Conservation (phyloP, 2,113 vertebrate species). For the Notiomystis cincta region DNA sequence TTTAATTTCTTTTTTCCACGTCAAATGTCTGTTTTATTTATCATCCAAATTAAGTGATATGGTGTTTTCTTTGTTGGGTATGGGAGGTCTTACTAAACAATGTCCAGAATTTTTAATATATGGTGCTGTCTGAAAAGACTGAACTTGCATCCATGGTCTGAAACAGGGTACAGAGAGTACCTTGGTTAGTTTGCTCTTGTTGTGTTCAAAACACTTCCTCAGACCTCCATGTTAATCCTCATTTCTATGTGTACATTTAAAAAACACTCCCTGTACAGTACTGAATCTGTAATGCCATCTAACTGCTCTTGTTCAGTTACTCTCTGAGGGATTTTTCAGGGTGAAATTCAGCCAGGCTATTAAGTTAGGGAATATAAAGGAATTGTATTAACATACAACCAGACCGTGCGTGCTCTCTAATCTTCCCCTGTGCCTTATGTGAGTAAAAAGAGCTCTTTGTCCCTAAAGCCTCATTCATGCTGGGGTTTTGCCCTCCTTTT, state of each 20-base stretch:
- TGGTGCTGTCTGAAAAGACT: background rate
- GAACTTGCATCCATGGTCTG: background rate
- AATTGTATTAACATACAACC: background rate
- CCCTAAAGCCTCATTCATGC: background rate
- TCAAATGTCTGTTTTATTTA: background rate
- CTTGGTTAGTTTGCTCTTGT: background rate
- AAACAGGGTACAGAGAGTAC: background rate
- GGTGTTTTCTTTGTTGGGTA: background rate
- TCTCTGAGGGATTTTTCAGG: background rate
- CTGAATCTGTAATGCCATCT: background rate
- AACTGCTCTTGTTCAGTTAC: background rate
- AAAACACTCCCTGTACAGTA: background rate
- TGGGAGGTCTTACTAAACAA: background rate
- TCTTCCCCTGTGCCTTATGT: background rate
- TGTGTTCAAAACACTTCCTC: background rate
- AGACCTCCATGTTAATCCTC: background rate
- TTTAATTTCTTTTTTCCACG: background rate
- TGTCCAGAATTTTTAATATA: background rate
- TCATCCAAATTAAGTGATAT: background rate
- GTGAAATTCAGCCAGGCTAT: background rate
- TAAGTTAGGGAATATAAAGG: background rate
- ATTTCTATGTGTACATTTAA: background rate
- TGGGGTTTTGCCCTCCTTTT: background rate
- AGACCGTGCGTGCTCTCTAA: background rate
- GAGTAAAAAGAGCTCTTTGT: constrained; percentile 8